Conservation (phyloP, 2,113 vertebrate genomes). For the Psophia crepitans region DNA sequence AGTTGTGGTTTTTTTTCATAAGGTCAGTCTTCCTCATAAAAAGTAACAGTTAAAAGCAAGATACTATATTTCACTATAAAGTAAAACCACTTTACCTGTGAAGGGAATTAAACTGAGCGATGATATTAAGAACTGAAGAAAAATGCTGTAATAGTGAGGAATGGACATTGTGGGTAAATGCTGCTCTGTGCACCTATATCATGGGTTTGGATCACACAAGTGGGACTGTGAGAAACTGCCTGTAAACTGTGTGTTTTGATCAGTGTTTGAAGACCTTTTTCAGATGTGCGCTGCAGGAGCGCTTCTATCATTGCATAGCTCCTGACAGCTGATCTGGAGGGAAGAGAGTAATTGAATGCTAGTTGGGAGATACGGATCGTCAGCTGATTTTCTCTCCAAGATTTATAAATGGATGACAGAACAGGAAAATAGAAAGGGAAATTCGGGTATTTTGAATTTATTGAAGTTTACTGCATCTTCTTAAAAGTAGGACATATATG, state of each 20-base stretch:
- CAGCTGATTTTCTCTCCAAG: neutral
- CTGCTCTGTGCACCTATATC: neutral
- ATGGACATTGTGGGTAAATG: neutral
- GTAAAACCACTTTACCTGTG: neutral
- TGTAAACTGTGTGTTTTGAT: neutral
- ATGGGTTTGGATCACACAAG: neutral
- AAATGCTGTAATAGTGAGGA: neutral
- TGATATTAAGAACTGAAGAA: neutral
- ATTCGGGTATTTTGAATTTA: neutral
- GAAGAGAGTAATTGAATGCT: neutral
- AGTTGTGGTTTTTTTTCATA: fast-evolving
- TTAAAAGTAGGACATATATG: neutral
- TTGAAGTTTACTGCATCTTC: neutral
- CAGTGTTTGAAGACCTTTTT: neutral
- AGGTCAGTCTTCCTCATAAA: neutral
- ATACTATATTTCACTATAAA: neutral
- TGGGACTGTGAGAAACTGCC: neutral
- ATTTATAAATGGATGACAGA: neutral
- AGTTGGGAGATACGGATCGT: neutral
- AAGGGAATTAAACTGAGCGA: neutral
- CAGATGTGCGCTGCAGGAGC: neutral
- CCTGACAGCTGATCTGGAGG: neutral
- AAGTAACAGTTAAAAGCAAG: neutral
- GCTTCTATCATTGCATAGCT: neutral
- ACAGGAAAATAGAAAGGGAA: neutral